Base-by-base conservation (phyloP, 2,888 invertebrate genomes). In the Stenodema calcarata region DNA sequence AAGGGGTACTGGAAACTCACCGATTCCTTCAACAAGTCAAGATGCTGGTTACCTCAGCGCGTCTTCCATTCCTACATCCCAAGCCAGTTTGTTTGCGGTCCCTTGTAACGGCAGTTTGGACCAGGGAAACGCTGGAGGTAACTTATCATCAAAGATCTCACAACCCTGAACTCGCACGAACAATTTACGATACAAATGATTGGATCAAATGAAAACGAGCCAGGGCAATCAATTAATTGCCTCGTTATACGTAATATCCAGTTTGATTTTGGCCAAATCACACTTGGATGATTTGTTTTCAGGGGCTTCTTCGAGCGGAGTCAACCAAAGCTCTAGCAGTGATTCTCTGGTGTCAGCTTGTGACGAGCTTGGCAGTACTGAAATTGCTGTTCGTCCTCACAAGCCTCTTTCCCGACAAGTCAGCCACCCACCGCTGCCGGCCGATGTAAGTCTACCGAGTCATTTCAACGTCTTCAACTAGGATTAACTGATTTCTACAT, bases 401-500 rank as follows among this genome's bases (percentile, higher is more conserved):
- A 94, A 94, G 89, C 95, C 95, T 1, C 90, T 95, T 83, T 94
- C 94, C 16, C 92, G 95, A 42, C 94, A 95, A 89, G 89, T 92
- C 1, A 92, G 92, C 79, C 90, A 89, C 86, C 90, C 90, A 9
- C 89, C 90, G 2, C 79, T 87, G 86, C 76, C 88, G 92, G 92
- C 2, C 92, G 92, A 86, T 42, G 86, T 86, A 41, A 76, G 86
- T 62, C 35, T 27, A n/a, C n/a, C n/a, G n/a, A n/a, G n/a, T n/a
- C n/a, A n/a, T n/a, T n/a, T n/a, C n/a, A n/a, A n/a, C n/a, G n/a
- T n/a, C n/a, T n/a, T n/a, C n/a, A n/a, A n/a, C n/a, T n/a, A n/a
- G n/a, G n/a, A n/a, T n/a, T n/a, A n/a, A n/a, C n/a, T n/a, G n/a
- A n/a, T 2, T 35, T 35, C 35, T 7, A 35, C 7, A 35, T 7